A percentile compares a stretch with the other conserved stretches of the same genome.
Evolutionary conservation across 2,113 vertebrate species (phyloP).

Genomic region (Chionis minor): DNA sequence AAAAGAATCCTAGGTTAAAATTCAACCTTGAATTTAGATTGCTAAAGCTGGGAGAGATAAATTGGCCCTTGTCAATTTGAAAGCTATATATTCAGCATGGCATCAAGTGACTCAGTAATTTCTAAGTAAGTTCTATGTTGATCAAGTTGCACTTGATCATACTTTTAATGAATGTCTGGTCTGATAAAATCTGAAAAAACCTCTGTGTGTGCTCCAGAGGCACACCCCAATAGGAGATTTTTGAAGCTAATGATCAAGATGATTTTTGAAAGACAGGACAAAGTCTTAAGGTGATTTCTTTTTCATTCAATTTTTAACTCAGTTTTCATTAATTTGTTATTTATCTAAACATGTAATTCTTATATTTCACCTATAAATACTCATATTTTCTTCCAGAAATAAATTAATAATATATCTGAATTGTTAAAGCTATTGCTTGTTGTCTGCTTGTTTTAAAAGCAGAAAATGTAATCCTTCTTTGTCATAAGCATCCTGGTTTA

Average conservation of each 20-base stretch:
- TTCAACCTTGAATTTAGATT: background rate
- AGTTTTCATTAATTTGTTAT: background rate
- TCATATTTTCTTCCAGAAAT: background rate
- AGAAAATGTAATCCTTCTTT: background rate
- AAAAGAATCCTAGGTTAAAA: background rate
- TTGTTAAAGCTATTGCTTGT: background rate
- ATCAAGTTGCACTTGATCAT: background rate
- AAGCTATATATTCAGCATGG: background rate
- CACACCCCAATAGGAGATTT: background rate
- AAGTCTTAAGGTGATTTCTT: background rate
- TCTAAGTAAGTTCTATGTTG: background rate
- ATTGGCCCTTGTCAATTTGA: background rate
- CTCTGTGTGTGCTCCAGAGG: background rate
- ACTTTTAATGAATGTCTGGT: background rate
- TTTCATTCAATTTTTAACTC: background rate
- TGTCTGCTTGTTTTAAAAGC: background rate
- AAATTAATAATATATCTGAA: background rate
- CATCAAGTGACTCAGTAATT: background rate
- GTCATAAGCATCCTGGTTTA: background rate
- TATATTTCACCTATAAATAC: background rate
- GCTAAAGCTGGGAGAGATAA: background rate
- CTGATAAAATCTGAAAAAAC: background rate
- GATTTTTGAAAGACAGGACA: background rate
- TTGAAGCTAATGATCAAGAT: background rate
- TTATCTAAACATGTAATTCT: background rate